These are phyloP conservation scores for Ericerus pela DNA, from an alignment of 1,140 invertebrate species.

Conservation along the genomic window DNA sequence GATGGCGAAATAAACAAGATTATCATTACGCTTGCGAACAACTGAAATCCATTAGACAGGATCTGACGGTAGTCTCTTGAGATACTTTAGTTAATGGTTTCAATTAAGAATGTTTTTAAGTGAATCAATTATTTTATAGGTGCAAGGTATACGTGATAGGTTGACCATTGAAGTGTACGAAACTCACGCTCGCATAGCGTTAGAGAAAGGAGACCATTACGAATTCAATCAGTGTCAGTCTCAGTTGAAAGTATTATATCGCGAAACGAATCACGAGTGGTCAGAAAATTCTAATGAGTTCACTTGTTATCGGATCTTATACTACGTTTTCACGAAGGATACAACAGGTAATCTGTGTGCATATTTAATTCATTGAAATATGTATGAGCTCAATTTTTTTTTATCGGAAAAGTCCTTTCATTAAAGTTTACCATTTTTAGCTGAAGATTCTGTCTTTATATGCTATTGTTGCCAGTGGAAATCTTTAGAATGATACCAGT, in stretches of 20 bases:
- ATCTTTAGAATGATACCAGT: too few relatives aligned
- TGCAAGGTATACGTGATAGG: conserved; percentile 84
- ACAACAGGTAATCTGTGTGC: conserved; percentile 80
- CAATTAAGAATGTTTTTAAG: not conserved
- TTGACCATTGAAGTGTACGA: conserved; percentile 97
- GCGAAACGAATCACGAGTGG: conserved; percentile 39
- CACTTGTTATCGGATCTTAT: conserved; percentile 85
- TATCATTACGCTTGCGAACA: conserved; percentile 96
- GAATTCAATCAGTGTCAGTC: conserved; percentile 99
- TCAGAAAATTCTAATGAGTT: conserved; percentile 65
- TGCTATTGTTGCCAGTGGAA: too few relatives aligned
- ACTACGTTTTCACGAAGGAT: conserved; percentile 95
- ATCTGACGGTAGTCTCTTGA: conserved; percentile 66
- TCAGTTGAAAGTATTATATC: conserved; percentile 84
- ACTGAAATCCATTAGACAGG: conserved; percentile 94
- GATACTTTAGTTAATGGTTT: not conserved
- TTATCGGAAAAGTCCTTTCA: too few relatives aligned
- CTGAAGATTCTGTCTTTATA: too few relatives aligned
- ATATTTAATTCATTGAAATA: too few relatives aligned
- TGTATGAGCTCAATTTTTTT: too few relatives aligned
- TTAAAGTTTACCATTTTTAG: too few relatives aligned
- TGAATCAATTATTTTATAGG: conserved; percentile 34
- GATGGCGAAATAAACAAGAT: conserved; percentile 78
- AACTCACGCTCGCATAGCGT: conserved; percentile 89
- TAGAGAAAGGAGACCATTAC: conserved; percentile 94